These are phyloP conservation scores for Parapristionchus giblindavisi DNA, from an alignment of 2,888 invertebrate species.

Conservation along the genomic window DNA sequence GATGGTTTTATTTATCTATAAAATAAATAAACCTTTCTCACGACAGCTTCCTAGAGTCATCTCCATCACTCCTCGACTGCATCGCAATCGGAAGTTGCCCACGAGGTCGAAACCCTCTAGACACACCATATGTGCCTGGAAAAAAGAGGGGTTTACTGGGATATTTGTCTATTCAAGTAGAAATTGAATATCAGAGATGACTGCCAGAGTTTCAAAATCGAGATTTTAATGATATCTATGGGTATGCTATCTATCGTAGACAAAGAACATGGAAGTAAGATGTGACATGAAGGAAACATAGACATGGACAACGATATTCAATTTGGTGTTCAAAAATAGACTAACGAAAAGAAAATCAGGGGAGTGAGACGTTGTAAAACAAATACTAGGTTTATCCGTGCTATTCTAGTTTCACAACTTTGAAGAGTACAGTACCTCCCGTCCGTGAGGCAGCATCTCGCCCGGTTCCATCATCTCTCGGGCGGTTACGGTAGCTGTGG, in stretches of 20 bases:
- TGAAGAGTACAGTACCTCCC: constrained; percentile 44
- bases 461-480: constrained; percentile 65
- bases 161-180: no score
- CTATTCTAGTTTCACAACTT: no score
- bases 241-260: not conserved
- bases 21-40: constrained; percentile 9
- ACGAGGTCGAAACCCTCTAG: constrained; percentile 28
- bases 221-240: not conserved
- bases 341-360: not conserved
- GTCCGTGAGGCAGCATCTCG: constrained; percentile 57
- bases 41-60: constrained; percentile 3
- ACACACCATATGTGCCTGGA: constrained; percentile 26
- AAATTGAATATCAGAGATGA: not conserved
- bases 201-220: not conserved
- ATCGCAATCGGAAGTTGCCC: constrained; percentile 9
- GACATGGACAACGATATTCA: no score
- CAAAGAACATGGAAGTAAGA: not conserved
- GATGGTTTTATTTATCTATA: not conserved
- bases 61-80: constrained; percentile 7
- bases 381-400: not conserved
- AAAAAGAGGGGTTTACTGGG: no score
- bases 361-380: not conserved
- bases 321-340: no score
- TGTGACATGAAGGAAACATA: no score
- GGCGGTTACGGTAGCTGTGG: constrained; percentile 33